These are phyloP conservation scores for Macrophya alboannulata DNA, from an alignment of 2,888 invertebrate genomes.

Conservation along the genomic window DNA sequence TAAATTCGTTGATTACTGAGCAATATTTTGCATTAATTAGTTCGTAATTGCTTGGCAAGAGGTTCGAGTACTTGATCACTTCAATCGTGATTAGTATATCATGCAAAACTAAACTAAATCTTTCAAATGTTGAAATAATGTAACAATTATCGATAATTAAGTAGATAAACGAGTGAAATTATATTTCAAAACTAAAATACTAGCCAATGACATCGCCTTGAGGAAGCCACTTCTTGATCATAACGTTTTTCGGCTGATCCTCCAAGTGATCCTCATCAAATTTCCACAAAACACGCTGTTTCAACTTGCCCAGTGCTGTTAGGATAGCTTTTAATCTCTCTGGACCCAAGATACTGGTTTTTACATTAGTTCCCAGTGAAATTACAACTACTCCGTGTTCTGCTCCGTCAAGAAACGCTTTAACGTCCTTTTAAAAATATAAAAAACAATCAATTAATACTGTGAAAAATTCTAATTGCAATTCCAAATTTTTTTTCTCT, in stretches of 20 bases:
- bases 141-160: background rate
- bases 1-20: background rate
- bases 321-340: background rate
- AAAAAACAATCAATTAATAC: background rate
- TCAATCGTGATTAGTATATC: background rate
- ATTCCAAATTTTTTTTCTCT: background rate
- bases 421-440: constrained; percentile 5
- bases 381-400: constrained; percentile 25
- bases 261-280: constrained; percentile 54
- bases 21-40: background rate
- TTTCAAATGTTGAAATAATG: background rate
- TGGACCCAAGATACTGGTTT: background rate
- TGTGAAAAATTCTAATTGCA: background rate
- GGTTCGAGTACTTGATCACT: background rate
- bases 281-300: constrained; percentile 64
- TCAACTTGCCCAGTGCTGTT: constrained; percentile 51
- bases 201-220: constrained; percentile 52
- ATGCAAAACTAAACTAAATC: background rate
- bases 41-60: background rate
- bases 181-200: constrained; percentile 34
- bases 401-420: constrained; percentile 33
- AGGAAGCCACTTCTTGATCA: constrained; percentile 49
- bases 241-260: constrained; percentile 19
- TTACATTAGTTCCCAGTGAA: constrained; percentile 26
- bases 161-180: background rate